Percentiles rank a stretch among this genome's conserved stretches.
phyloP scores from a whole-genome alignment of 2,888 invertebrate species.

The Cyclophora punctaria region DNA sequence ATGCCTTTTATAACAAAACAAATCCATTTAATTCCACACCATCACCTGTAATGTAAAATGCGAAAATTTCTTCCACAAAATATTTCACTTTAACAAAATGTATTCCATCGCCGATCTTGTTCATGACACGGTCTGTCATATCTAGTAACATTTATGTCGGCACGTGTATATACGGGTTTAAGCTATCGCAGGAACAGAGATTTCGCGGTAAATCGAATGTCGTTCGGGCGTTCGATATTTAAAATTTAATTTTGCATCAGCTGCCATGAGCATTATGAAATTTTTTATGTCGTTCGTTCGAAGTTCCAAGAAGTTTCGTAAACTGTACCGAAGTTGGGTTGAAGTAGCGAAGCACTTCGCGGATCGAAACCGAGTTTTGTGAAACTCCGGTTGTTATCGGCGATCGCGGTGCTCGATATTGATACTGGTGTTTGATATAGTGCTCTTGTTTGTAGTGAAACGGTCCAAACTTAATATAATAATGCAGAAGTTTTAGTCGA shows the following conservation, averaged over 20 bases:
- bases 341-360: slow-evolving; percentile 3
- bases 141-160: slow-evolving; percentile 1
- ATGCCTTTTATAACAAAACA: no score
- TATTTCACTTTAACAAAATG: no score
- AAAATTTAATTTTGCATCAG: slow-evolving; percentile 71
- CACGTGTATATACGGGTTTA: slow-evolving; percentile 21
- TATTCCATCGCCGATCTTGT: background rate
- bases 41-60: no score
- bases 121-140: background rate
- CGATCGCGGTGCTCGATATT: slow-evolving; percentile 7
- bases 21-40: no score
- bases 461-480: no score
- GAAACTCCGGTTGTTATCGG: slow-evolving; percentile 16
- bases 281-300: slow-evolving; percentile 40
- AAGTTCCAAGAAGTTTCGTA: background rate
- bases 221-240: slow-evolving; percentile 57
- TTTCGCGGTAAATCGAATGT: slow-evolving; percentile 56
- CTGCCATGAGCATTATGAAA: slow-evolving; percentile 58
- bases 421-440: slow-evolving; percentile 10
- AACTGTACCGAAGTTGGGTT: background rate
- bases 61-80: no score
- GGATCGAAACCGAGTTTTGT: slow-evolving; percentile 4
- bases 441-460: background rate
- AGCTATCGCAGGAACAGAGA: slow-evolving; percentile 34
- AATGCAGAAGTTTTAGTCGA: no score